These are phyloP conservation scores for Pholis gunnellus DNA, from an alignment of 2,113 vertebrate species.

Conservation along the genomic window DNA sequence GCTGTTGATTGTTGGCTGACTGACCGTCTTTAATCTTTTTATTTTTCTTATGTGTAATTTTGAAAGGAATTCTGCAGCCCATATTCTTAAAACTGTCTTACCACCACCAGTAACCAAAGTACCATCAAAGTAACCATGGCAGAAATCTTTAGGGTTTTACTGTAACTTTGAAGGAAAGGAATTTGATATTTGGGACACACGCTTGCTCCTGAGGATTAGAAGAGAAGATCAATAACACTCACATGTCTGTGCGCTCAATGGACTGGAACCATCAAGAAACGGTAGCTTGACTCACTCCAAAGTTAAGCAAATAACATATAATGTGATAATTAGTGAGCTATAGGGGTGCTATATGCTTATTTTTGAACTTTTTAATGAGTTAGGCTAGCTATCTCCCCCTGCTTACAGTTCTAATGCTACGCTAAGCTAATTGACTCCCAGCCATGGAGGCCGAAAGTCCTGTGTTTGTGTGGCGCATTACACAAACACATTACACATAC, in stretches of 20 bases:
- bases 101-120: too few species aligned
- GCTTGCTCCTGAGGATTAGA: background rate
- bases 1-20: background rate
- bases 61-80: background rate
- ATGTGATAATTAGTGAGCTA: background rate
- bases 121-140: background rate
- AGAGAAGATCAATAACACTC: background rate
- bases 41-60: background rate
- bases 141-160: background rate
- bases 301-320: background rate
- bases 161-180: background rate
- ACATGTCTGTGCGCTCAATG: background rate
- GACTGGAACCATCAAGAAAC: background rate
- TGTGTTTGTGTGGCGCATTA: background rate
- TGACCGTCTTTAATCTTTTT: too few species aligned
- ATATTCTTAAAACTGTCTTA: background rate
- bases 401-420: background rate
- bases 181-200: background rate
- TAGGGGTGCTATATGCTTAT: background rate
- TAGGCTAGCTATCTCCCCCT: background rate
- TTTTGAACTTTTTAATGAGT: background rate
- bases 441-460: background rate
- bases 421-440: background rate
- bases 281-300: background rate
- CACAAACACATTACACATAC: too few species aligned